phyloP scores from a whole-genome alignment of 2,888 invertebrate species.

The Ophion obscuratus region DNA sequence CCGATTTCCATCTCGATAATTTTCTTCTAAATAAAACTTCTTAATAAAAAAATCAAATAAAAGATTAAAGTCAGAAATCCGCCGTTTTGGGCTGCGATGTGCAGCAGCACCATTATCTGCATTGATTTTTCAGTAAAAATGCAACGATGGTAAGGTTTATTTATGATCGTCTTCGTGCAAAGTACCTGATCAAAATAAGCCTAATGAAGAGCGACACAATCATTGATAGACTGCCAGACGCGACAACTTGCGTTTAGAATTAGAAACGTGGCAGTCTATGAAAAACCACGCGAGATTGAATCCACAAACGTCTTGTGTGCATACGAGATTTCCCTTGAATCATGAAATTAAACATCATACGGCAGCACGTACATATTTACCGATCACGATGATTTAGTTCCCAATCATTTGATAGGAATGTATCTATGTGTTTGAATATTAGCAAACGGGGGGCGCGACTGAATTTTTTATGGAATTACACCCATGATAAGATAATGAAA shows the following conservation, averaged over 20 bases:
- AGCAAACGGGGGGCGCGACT: neutral
- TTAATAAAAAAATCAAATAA: no score
- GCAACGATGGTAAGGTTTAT: neutral
- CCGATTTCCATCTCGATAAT: neutral
- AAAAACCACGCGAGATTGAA: conserved; percentile 33
- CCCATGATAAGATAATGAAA: conserved; percentile 53
- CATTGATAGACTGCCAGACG: conserved; percentile 43
- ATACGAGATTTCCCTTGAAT: conserved; percentile 34
- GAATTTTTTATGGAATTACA: conserved; percentile 20
- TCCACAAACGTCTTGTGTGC: conserved; percentile 26
- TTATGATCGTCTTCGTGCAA: neutral
- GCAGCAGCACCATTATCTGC: neutral
- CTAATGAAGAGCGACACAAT: conserved; percentile 25
- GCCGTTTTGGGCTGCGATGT: no score
- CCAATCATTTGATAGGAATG: conserved; percentile 5
- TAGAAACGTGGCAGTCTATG: conserved; percentile 39
- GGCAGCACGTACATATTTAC: conserved; percentile 20
- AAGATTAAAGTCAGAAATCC: no score
- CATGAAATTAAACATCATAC: conserved; percentile 32
- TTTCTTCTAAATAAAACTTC: no score
- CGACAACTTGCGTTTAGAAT: conserved; percentile 9
- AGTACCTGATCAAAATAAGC: neutral
- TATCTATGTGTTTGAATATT: neutral
- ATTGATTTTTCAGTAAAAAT: neutral
- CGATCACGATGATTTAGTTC: conserved; percentile 37